phyloP scores from a whole-genome alignment of 2,797 vertebrate species.

The Acrossocheilus fasciatus region DNA sequence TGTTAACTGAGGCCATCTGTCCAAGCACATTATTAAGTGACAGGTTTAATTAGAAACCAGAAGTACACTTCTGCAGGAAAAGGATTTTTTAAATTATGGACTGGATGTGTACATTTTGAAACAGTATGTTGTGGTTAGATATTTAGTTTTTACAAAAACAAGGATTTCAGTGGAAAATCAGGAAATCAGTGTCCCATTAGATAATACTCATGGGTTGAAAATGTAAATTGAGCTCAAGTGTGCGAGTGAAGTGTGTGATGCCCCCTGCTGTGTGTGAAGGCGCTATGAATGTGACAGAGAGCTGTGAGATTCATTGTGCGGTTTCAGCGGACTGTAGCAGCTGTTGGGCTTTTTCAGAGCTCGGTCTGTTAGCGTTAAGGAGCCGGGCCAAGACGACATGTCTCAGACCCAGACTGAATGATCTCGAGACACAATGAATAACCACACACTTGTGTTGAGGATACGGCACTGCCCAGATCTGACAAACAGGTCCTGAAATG shows the following conservation, averaged over 20 bases:
- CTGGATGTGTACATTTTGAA: not conserved
- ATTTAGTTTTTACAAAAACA: constrained; percentile 14
- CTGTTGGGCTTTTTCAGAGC: constrained; percentile 57
- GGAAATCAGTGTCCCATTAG: constrained; percentile 33
- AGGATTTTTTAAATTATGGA: not conserved
- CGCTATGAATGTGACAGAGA: constrained; percentile 29
- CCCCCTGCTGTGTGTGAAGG: constrained; percentile 41
- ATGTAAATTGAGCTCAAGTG: constrained; percentile 35
- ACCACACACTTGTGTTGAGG: constrained; percentile 36
- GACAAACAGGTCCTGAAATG: constrained; percentile 29
- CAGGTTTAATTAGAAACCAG: constrained; percentile 25
- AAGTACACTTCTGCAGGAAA: not conserved
- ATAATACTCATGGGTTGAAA: constrained; percentile 15
- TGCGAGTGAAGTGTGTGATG: constrained; percentile 30
- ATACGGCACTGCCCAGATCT: constrained; percentile 41
- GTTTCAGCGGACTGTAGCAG: constrained; percentile 53
- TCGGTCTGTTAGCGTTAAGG: constrained; percentile 55
- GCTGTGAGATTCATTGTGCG: constrained; percentile 49
- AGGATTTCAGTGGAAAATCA: not conserved
- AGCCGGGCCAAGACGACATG: constrained; percentile 49
- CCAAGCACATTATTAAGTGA: constrained; percentile 4
- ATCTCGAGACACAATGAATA: constrained; percentile 46
- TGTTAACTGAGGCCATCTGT: constrained; percentile 51
- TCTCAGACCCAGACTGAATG: constrained; percentile 51
- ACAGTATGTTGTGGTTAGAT: constrained; percentile 4